A percentile compares a stretch with the other conserved stretches of the same genome.
These are phyloP conservation scores for Phaethon lepturus DNA, from an alignment of 2,113 vertebrate species.

Conservation along the genomic window DNA sequence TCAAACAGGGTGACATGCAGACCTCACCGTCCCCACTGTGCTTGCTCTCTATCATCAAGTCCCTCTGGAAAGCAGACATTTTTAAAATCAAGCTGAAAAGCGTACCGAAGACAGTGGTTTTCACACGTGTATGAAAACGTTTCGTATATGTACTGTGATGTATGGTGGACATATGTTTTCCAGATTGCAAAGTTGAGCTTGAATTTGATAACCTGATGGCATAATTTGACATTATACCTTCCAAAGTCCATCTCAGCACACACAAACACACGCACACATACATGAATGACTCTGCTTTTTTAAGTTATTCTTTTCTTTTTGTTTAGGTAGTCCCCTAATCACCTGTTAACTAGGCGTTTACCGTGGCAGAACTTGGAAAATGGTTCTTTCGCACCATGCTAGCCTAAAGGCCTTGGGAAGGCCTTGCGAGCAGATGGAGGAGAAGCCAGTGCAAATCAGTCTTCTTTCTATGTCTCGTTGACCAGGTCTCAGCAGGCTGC, in stretches of 20 bases:
- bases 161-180: background rate
- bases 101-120: rapidly evolving
- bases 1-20: background rate
- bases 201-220: background rate
- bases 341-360: background rate
- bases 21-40: background rate
- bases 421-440: background rate
- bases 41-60: background rate
- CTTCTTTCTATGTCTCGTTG: background rate
- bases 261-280: background rate
- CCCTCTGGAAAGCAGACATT: background rate
- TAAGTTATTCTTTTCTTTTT: background rate
- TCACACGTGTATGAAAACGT: background rate
- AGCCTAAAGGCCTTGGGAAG: background rate
- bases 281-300: background rate
- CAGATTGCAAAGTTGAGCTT: background rate
- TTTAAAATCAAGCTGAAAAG: background rate
- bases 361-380: background rate
- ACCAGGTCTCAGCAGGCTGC: background rate
- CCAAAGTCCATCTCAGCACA: background rate
- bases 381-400: background rate
- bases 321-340: background rate
- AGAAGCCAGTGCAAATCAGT: background rate
- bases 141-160: background rate
- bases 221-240: background rate